Conservation (phyloP, 2,797 vertebrate species). For the Arremon aurantiirostris region DNA sequence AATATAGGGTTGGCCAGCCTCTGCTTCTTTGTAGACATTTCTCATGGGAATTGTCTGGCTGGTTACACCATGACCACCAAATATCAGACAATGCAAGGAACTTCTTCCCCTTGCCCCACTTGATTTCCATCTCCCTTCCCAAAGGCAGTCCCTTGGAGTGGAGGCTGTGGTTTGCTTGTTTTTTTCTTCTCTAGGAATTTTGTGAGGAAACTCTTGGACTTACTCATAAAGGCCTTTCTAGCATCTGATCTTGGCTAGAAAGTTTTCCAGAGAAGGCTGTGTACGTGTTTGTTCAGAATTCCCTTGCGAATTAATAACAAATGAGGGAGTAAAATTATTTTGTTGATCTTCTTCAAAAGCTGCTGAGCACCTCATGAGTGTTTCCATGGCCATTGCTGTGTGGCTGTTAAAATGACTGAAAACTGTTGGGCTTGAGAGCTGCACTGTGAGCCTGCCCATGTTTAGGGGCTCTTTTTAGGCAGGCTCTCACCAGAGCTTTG, state of each 20-base stretch:
- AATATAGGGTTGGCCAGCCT: neutral
- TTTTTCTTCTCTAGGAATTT: neutral
- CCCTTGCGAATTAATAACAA: neutral
- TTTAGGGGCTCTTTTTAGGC: neutral
- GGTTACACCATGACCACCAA: neutral
- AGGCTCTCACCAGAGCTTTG: neutral
- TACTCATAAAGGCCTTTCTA: neutral
- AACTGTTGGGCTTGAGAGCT: neutral
- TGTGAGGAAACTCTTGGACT: neutral
- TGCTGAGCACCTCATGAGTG: neutral
- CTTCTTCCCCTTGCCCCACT: neutral
- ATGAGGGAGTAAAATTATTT: neutral
- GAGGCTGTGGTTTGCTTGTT: neutral
- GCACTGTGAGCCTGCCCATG: neutral
- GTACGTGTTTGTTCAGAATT: neutral
- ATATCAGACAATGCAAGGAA: neutral
- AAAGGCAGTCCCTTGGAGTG: neutral
- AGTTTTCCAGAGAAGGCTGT: neutral
- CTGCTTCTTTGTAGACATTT: constrained; percentile 6
- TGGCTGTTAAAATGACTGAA: neutral
- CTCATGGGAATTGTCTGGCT: constrained; percentile 13
- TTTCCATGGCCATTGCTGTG: neutral
- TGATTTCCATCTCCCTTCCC: neutral
- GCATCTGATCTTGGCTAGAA: neutral
- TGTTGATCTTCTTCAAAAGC: neutral